Evolutionary conservation across 2,888 invertebrate genomes (phyloP).

Genomic region (Sarcophaga subvicina): DNA sequence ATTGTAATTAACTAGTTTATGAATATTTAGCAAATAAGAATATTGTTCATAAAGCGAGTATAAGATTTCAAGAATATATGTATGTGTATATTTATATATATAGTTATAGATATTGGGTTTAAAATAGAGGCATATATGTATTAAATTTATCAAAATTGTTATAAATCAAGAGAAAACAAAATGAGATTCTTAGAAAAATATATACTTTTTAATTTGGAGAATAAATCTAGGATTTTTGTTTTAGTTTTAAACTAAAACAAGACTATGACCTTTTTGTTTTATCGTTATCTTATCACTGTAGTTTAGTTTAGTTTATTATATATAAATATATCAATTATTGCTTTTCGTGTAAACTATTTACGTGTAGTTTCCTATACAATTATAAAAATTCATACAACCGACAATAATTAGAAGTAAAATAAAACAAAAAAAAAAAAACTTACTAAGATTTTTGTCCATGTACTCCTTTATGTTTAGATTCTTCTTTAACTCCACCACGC

Average conservation of each 20-base stretch:
- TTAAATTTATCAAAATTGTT: conserved; percentile 6
- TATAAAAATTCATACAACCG: conserved; percentile 27
- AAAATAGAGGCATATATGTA: conserved; percentile 12
- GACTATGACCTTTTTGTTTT: conserved; percentile 27
- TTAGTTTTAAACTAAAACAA: conserved; percentile 38
- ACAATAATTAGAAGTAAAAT: conserved; percentile 10
- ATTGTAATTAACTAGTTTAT: no score
- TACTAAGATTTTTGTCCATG: conserved; percentile 47
- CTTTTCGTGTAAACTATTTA: conserved; percentile 21
- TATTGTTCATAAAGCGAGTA: conserved; percentile 61
- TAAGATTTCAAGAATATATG: conserved; percentile 36
- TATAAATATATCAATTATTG: conserved; percentile 32
- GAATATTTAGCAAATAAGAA: neutral
- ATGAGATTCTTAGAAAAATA: conserved; percentile 41
- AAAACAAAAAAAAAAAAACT: conserved; percentile 41
- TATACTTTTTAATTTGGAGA: neutral
- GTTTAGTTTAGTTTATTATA: neutral
- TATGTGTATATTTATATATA: neutral
- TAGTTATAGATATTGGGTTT: neutral
- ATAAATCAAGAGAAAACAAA: neutral
- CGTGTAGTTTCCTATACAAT: neutral
- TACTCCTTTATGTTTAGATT: neutral
- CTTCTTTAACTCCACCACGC: conserved; percentile 8
- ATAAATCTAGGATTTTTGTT: neutral
- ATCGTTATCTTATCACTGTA: conserved; percentile 39